Evolutionary conservation across 2,888 invertebrate genomes (phyloP).

Genomic region (Ypsolopha scabrella): DNA sequence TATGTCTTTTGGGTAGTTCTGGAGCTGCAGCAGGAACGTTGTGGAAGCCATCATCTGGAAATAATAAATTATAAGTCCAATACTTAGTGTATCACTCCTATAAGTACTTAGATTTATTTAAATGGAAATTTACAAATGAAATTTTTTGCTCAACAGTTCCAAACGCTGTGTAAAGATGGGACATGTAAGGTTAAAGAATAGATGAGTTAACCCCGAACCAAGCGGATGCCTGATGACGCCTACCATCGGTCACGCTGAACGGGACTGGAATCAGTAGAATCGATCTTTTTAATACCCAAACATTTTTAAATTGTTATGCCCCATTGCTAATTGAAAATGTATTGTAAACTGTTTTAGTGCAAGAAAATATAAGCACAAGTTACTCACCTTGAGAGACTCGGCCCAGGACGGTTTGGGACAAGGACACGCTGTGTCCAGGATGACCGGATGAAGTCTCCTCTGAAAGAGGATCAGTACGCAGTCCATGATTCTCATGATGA

Average conservation of each 20-base stretch:
- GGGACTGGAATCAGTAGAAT: no score
- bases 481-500: constrained; percentile 99
- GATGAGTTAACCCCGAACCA: background rate
- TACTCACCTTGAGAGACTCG: constrained; percentile 86
- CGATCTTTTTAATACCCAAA: no score
- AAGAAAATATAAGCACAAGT: background rate
- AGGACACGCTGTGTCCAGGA: constrained; percentile 82
- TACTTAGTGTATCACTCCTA: no score
- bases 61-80: background rate
- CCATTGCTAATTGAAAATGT: no score
- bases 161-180: no score
- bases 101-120: no score
- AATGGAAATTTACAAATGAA: no score
- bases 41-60: constrained; percentile 93
- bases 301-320: no score
- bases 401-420: constrained; percentile 97
- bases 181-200: background rate
- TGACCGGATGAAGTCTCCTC: constrained; percentile 84
- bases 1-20: constrained; percentile 96
- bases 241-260: no score
- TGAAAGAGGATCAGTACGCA: constrained; percentile 94
- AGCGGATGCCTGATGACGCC: no score
- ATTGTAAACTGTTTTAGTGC: no score
- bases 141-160: no score
- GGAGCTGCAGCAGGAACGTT: constrained; percentile 89